Conservation (phyloP, 2,113 vertebrate species). For the Colaptes auratus region DNA sequence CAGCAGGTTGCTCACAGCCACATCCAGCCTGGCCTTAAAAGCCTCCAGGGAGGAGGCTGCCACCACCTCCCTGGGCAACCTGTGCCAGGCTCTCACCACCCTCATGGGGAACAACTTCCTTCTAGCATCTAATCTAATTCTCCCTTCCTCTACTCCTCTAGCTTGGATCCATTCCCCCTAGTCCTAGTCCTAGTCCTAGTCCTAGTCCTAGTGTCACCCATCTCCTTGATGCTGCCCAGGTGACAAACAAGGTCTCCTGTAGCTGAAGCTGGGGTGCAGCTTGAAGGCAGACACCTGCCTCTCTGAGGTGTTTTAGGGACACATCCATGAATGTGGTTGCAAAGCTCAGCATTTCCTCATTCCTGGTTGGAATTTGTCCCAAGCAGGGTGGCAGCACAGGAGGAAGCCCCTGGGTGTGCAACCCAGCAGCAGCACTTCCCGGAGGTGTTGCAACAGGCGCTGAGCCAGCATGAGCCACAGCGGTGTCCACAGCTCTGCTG, state of each 20-base stretch:
- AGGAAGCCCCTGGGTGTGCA: constrained; percentile 4
- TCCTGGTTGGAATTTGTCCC: neutral
- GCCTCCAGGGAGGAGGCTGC: too few relatives aligned
- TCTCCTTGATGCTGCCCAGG: neutral
- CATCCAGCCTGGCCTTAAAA: too few relatives aligned
- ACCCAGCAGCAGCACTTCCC: neutral
- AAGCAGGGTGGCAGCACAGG: neutral
- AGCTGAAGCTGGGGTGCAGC: neutral
- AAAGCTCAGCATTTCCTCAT: constrained; percentile 13
- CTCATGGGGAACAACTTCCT: too few relatives aligned
- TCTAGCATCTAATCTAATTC: too few relatives aligned
- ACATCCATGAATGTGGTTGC: neutral
- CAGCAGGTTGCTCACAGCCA: too few relatives aligned
- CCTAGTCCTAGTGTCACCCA: neutral
- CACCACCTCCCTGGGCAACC: too few relatives aligned
- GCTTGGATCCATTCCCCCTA: too few relatives aligned
- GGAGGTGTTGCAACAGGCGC: fast-evolving
- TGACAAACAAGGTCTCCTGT: neutral
- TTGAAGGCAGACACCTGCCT: neutral
- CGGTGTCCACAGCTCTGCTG: fast-evolving
- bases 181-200: too few relatives aligned
- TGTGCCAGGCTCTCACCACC: too few relatives aligned
- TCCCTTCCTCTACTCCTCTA: too few relatives aligned
- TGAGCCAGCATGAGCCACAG: fast-evolving
- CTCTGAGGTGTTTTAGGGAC: neutral